Evolutionary conservation across 2,113 vertebrate genomes (phyloP), one percentile per base, ranked within the genome.

Genomic region (Tretioscincus oriximinensis): DNA sequence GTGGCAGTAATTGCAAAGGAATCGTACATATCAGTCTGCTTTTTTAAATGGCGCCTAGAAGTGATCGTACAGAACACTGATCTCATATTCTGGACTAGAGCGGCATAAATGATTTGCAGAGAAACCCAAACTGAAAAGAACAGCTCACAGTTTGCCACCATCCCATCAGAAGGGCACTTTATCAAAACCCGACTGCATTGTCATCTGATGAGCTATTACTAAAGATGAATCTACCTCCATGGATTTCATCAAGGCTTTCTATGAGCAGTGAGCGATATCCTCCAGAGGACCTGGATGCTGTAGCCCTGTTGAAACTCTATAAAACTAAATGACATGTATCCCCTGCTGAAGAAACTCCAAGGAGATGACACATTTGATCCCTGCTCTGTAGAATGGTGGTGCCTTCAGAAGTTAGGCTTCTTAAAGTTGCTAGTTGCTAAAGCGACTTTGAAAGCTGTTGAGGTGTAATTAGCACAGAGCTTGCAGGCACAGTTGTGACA

Each of bases 401-500:
- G 60, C 18, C 35, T 41, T 41, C 2, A 41, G 35, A 41, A 74
- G 29, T 54, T 58, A 35, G 31, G 12, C 31, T 76, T 73, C 29
- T 72, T 20, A 66, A 78, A 71, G 61, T 9, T 51, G 24, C 24
- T 20, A 66, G 31, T 2, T 78, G 47, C 68, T 73, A 64, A 24
- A 76, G 35, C 35, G 63, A 29, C 12, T 7, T 72, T 73, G 29
- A 29, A 26, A 31, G 45, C 29, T 64, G 18, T n/a, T 77, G 28
- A 41, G 7, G 18, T 65, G 21, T 47, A 54, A 72, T 78, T 83
- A 83, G 69, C 12, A 29, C 73, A 60, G 31, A 60, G 31, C 41
- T 58, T 77, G 61, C n/a, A 87, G 83, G 85, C 75, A 54, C 21
- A 11, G 21, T 69, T 54, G 58, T 73, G 51, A 67, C 35, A 66